Evolutionary conservation across 2,113 vertebrate genomes (phyloP).

Genomic region (Cinclus cinclus): DNA sequence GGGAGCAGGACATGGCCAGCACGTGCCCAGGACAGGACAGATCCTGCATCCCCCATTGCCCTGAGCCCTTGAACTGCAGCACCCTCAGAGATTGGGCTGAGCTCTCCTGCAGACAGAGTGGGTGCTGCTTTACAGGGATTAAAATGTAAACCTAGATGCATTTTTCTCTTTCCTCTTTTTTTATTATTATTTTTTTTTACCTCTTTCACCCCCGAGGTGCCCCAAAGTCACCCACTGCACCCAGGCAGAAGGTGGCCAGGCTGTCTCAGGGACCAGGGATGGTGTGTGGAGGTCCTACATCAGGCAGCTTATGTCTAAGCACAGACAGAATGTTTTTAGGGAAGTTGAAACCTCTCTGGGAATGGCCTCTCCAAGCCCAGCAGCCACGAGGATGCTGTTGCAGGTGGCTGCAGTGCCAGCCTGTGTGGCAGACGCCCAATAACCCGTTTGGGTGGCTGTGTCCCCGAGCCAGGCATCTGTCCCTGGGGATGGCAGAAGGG

Average conservation of each 20-base stretch:
- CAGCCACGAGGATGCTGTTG: not conserved
- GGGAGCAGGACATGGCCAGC: not conserved
- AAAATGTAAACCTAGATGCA: not conserved
- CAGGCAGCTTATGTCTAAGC: not conserved
- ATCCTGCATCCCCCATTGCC: not conserved
- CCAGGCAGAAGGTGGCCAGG: not conserved
- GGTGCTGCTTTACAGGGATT: not conserved
- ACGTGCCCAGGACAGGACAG: not conserved
- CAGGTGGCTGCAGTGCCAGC: not conserved
- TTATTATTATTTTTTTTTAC: not conserved
- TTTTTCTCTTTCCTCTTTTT: not conserved
- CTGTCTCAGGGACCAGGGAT: not conserved
- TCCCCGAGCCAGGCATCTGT: not conserved
- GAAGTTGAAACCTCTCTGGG: not conserved
- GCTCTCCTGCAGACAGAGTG: not conserved
- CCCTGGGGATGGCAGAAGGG: not conserved
- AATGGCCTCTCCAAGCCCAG: not conserved
- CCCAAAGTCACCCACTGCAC: rapidly evolving
- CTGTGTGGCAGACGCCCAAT: not conserved
- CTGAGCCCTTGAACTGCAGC: rapidly evolving
- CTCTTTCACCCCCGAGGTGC: rapidly evolving
- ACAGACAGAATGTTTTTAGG: not conserved
- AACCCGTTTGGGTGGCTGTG: not conserved
- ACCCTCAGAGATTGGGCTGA: not conserved
- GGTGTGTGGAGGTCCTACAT: not conserved